Base-by-base conservation (phyloP, 1,140 invertebrate species). In the Grapholita molesta region DNA sequence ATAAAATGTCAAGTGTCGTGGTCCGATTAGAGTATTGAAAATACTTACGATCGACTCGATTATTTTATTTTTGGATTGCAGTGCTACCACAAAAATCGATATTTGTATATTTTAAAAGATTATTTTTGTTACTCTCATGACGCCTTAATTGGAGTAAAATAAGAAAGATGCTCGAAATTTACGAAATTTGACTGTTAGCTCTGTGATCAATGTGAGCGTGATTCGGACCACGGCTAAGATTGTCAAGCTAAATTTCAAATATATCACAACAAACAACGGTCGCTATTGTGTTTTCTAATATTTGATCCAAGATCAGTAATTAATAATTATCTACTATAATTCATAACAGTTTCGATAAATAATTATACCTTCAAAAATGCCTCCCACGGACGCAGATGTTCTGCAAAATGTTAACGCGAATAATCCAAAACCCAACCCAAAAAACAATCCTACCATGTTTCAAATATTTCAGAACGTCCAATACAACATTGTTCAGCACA, bases 381-480 rank as follows among this genome's bases (percentile, higher is more conserved):
- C 83, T 53, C 79, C 79, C 3, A 77, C 76, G 8, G 85, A 89
- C n/a, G 61, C 70, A 0, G 82, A 87, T 21, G 68, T 78, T 24
- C 73, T 73, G 15, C 80, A 74, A 76, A 67, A 73, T n/a, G 69
- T 73, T 18, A 15, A 71, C 32, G 69, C 68, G 24, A 64, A 32
- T 38, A 25, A 32, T 35, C 28, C 61, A 4, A 84, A 83, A 72
- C 86, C 84, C 42, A 91, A 90, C 61, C 85, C 84, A 8, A 79
- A 86, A 53, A 92, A 92, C 65, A 84, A 90, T 81, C 81, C 85
- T 0, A 81, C 75, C 23, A 92, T 92, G 80, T 92, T 92, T 66
- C 87, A 92, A 72, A 93, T 95, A 82, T 93, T 95, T 77, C 87
- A 92, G 70, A 93, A 93, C 69, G 94, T 94, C 24, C 94, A 95